These are phyloP conservation scores for Dipodomys ordii DNA, from an alignment of 2,113 vertebrate species.

Conservation along the genomic window DNA sequence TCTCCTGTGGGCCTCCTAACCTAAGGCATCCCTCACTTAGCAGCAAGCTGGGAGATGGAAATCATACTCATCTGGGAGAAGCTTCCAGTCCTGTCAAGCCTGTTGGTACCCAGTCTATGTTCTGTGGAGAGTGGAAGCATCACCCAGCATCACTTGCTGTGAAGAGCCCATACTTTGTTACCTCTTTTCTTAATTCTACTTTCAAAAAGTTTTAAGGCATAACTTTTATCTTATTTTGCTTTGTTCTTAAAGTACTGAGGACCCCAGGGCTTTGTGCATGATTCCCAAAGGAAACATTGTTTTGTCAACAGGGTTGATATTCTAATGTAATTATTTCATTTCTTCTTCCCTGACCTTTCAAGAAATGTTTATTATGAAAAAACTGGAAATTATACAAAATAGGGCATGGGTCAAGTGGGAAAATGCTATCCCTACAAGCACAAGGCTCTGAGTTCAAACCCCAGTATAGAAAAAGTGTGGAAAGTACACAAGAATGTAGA, in stretches of 20 bases:
- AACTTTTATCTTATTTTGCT: not conserved
- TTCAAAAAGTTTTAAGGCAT: not conserved
- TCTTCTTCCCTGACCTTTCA: too few species aligned
- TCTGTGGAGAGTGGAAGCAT: not conserved
- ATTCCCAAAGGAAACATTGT: not conserved
- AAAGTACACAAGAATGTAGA: constrained; percentile 21
- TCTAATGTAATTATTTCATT: too few species aligned
- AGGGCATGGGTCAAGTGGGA: too few species aligned
- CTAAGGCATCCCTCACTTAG: not conserved
- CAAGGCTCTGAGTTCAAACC: too few species aligned
- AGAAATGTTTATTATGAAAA: too few species aligned
- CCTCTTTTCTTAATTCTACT: not conserved
- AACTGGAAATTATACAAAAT: not conserved
- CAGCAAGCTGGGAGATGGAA: constrained; percentile 18
- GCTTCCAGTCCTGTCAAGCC: not conserved
- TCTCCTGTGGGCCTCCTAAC: not conserved
- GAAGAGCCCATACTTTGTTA: too few species aligned
- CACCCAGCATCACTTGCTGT: not conserved
- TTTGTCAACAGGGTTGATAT: too few species aligned
- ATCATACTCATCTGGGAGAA: constrained; percentile 3
- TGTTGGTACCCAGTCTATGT: not conserved
- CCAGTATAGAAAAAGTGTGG: not conserved
- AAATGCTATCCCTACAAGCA: too few species aligned
- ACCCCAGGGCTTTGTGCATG: not conserved
- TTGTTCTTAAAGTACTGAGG: not conserved